Percentiles rank a stretch among this genome's conserved stretches.
Conservation (phyloP, 2,797 vertebrate genomes). For the Crocodylus rhombifer region DNA sequence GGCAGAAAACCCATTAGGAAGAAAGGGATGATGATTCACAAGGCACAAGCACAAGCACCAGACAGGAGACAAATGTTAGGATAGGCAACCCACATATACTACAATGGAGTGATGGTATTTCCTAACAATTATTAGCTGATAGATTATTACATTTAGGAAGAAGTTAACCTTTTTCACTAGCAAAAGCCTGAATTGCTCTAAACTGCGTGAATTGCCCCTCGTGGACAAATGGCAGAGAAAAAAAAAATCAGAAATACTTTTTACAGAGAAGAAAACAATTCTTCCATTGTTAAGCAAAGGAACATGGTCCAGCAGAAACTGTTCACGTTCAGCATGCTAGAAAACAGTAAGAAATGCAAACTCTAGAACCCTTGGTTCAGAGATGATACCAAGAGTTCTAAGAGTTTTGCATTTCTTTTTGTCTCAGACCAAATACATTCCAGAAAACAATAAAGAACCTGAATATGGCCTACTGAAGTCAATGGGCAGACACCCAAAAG, state of each 20-base stretch:
- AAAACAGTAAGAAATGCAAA: too few relatives aligned
- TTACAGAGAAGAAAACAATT: background rate
- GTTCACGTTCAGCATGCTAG: background rate
- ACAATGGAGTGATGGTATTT: background rate
- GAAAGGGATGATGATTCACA: background rate
- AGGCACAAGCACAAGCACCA: background rate
- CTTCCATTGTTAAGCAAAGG: background rate
- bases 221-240: background rate
- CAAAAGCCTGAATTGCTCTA: background rate
- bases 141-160: conserved; percentile 15
- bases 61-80: background rate
- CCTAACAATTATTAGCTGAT: conserved; percentile 8
- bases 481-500: too few relatives aligned
- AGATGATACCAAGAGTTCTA: too few relatives aligned
- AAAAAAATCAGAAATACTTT: conserved; percentile 8
- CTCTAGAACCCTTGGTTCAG: too few relatives aligned
- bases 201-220: too few relatives aligned
- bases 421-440: too few relatives aligned
- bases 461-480: too few relatives aligned
- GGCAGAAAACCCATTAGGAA: conserved; percentile 5
- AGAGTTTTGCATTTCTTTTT: too few relatives aligned
- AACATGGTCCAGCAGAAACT: background rate
- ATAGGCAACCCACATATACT: background rate
- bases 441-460: too few relatives aligned
- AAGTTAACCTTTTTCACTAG: conserved; percentile 15